A percentile compares a stretch with the other conserved stretches of the same genome.
These are phyloP conservation scores for Tapirus indicus DNA, from an alignment of 2,797 vertebrate genomes.

Conservation along the genomic window DNA sequence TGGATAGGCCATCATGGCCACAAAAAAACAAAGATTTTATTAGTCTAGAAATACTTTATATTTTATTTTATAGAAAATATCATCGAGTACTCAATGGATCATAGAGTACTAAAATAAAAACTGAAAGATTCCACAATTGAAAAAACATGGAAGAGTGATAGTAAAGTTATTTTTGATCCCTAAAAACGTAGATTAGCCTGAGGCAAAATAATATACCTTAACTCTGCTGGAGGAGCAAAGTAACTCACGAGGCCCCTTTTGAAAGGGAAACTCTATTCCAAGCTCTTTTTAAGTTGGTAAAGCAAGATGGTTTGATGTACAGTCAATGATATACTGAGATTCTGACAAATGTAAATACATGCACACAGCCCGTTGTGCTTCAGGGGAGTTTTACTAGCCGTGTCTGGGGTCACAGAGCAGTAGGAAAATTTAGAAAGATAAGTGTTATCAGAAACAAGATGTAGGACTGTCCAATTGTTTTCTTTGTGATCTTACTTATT, in stretches of 20 bases:
- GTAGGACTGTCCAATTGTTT: background rate
- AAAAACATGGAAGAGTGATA: background rate
- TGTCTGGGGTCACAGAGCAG: background rate
- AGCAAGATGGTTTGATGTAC: background rate
- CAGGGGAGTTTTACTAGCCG: background rate
- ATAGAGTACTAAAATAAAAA: background rate
- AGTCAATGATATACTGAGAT: background rate
- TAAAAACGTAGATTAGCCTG: background rate
- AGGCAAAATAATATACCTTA: background rate
- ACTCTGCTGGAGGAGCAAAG: background rate
- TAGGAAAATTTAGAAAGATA: background rate
- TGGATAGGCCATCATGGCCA: background rate
- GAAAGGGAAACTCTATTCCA: background rate
- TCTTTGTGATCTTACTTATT: background rate
- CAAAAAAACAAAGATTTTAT: background rate
- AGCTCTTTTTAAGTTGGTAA: background rate
- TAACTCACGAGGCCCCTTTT: background rate
- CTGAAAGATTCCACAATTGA: background rate
- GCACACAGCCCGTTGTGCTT: background rate
- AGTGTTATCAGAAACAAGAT: background rate
- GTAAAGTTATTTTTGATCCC: background rate
- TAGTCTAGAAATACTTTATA: background rate
- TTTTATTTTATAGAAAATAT: constrained; percentile 29
- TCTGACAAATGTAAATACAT: background rate
- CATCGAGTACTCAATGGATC: background rate